These are phyloP conservation scores for Meloidogyne exigua DNA, from an alignment of 1,140 invertebrate genomes.

Conservation along the genomic window DNA sequence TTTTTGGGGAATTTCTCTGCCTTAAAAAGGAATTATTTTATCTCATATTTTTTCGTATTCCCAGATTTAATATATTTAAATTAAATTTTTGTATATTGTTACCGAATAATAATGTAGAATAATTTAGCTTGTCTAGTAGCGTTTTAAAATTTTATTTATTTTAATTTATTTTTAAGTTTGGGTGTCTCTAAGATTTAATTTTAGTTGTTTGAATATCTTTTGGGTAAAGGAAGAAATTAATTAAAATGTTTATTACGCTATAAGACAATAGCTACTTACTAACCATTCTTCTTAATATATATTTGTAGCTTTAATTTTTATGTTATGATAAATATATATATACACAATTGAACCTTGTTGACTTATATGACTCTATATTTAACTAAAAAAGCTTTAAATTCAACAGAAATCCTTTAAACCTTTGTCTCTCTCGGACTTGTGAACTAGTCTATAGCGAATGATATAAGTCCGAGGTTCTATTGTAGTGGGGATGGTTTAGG, in stretches of 20 bases:
- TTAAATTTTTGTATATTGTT: background rate
- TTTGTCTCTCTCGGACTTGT: background rate
- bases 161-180: background rate
- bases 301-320: background rate
- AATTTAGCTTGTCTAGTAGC: background rate
- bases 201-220: too few species aligned
- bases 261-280: background rate
- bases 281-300: background rate
- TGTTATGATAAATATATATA: background rate
- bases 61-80: background rate
- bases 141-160: background rate
- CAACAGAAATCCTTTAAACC: background rate
- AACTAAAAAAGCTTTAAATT: background rate
- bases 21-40: background rate
- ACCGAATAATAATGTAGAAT: background rate
- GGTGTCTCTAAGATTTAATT: background rate
- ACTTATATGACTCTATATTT: background rate
- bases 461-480: constrained; percentile 4
- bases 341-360: constrained; percentile 1
- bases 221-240: background rate
- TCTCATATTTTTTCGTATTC: background rate
- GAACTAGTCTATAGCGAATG: background rate
- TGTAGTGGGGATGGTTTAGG: background rate
- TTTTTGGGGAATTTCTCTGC: background rate
- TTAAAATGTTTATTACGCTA: background rate